Base-by-base conservation (phyloP, 2,797 vertebrate species). In the Rhyacichthys aspro region DNA sequence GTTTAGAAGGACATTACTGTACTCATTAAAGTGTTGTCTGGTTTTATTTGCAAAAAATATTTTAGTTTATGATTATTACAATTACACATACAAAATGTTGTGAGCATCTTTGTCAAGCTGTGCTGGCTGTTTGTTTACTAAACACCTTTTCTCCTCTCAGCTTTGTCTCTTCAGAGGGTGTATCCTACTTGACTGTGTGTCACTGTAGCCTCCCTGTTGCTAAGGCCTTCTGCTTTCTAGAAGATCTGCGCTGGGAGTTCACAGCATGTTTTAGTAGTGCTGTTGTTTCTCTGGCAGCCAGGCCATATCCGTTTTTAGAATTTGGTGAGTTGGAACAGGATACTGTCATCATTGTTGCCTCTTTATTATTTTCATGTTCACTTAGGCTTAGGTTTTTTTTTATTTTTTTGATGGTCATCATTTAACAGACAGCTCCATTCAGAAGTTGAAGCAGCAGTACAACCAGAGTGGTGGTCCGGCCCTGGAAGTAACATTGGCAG, bases 141-240 rank as follows among this genome's bases (percentile, higher is more conserved):
- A 88, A 80, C 63, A 76, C 68, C 70, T 73, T 74, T 65, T 81
- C 64, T 72, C 64, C 63, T 86, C 57, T 86, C 63, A 99, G 97
- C 81, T 96, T 98, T 76, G 87, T 92, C 58, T 95, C 93, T 11
- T 91, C 88, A 1, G 94, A 95, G 50, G 94, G 94, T 63, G 88
- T 97, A 60, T 94, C 96, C 86, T 98, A 95, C 90, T 90, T 97
- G 94, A 92, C 89, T 5, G 95, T 99, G 90, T 98, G 95, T 76
- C 92, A 93, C 82, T 88, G 76, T 79, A 93, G 70, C 81, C 94
- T 94, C 79, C 94, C 96, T 1, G 87, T 91, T n/a, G 87, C 94
- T 82, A 93, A 94, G 88, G 96, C 95, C 43, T 98, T 98, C 92
- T 96, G 95, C 90, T 99, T 98, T 90, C 87, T 99, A 79, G 96